Evolutionary conservation across 2,888 invertebrate genomes (phyloP), one percentile per base, ranked within the genome.

Genomic region (Hyppa rectilinea): DNA sequence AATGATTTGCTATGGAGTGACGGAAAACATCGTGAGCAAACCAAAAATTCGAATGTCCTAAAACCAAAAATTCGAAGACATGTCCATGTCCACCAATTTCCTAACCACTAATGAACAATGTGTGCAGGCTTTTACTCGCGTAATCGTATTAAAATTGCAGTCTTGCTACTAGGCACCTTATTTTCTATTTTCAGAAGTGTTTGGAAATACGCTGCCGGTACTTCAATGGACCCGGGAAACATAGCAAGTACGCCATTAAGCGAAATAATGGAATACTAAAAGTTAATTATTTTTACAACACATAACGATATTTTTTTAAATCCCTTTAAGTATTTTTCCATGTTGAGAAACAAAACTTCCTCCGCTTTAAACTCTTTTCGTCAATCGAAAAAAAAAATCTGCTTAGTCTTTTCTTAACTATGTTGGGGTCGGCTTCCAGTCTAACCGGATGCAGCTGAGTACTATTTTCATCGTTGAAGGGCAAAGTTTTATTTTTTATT

Each of bases 191-290:
- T 23, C 23, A 26, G 0, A 12, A 43, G 53, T 65, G 29, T 56
- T 78, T 38, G 49, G 23, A 45, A 72, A 58, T 72, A 65, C 65
- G 65, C 59, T 50, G 14, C 62, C 45, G 23, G 45, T 23, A 38
- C 50, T 64, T 43, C 14, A 56, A 29, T 50, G 23, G 14, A 20
- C 45, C 9, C 20, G 17, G 7, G 52, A 61, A 81, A 60, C 71
- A 72, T 62, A 40, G 36, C 58, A 52, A 55, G 52, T 12, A 45
- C 47, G 23, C 3, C 34, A 59, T 62, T 63, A 49, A 70, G 73
- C 12, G 23, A 63, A 76, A 56, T 49, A 65, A 66, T 60, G 38
- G 10, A 56, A 78, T 53, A 29, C 29, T 61, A 47, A 78, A 78
- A 40, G 36, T 55, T 58, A 58, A 78, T 74, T 50, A 53, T 29